Evolutionary conservation across 2,888 invertebrate genomes (phyloP).

Genomic region (Spialia ferax): DNA sequence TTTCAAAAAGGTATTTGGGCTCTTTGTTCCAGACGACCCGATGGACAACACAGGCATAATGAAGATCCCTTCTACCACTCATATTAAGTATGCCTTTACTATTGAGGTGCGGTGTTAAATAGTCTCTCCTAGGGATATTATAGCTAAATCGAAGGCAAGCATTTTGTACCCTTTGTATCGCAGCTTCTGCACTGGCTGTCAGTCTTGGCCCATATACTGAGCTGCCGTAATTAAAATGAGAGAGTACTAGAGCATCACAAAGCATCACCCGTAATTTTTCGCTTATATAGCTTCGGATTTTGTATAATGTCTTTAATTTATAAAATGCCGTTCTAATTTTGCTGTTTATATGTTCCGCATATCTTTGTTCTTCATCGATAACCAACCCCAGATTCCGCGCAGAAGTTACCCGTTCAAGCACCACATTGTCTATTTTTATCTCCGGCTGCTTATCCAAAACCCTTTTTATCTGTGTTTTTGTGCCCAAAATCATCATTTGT

Average conservation of each 20-base stretch:
- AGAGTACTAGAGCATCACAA: not conserved
- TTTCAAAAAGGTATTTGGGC: too few species aligned
- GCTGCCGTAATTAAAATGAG: not conserved
- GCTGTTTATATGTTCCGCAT: not conserved
- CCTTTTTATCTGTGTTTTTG: constrained; percentile 8
- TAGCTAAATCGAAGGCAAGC: too few species aligned
- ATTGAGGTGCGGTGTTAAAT: too few species aligned
- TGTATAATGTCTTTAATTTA: not conserved
- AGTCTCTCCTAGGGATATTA: too few species aligned
- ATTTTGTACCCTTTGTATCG: too few species aligned
- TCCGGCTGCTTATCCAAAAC: not conserved
- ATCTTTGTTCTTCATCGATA: not conserved
- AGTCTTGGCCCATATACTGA: too few species aligned
- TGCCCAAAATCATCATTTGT: constrained; percentile 9
- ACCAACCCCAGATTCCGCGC: constrained; percentile 17
- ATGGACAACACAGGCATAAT: too few species aligned
- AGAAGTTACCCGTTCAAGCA: not conserved
- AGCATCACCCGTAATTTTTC: not conserved
- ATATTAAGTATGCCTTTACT: too few species aligned
- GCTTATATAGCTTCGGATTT: not conserved
- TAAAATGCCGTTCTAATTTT: not conserved
- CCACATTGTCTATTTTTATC: constrained; percentile 12
- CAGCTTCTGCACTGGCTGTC: too few species aligned
- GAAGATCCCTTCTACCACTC: too few species aligned
- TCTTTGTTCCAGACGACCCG: too few species aligned